A percentile compares a stretch with the other conserved stretches of the same genome.
Evolutionary conservation across 2,113 vertebrate genomes (phyloP).

Genomic region (Lagopus muta): DNA sequence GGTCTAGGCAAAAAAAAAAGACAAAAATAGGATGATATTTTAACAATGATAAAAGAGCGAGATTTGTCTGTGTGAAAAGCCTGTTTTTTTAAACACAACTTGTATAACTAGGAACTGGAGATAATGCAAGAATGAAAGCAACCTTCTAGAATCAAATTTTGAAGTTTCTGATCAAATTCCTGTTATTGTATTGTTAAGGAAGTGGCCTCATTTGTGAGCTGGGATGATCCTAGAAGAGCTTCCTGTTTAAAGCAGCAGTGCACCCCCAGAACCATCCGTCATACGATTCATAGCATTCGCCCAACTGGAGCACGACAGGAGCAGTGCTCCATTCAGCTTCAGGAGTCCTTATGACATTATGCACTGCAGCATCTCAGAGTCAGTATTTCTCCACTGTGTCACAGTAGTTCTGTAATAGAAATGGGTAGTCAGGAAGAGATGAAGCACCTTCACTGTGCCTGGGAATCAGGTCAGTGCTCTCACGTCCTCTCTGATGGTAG

Average conservation of each 20-base stretch:
- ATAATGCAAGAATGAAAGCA: slow-evolving; percentile 1
- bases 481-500: not conserved
- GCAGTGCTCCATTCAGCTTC: not conserved
- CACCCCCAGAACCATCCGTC: slow-evolving; percentile 14
- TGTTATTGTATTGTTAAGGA: slow-evolving; percentile 63
- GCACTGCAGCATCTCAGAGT: not conserved
- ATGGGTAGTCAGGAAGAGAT: not conserved
- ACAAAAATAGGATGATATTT: not conserved
- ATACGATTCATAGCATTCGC: not conserved
- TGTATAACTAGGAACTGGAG: not conserved
- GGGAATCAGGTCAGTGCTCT: not conserved
- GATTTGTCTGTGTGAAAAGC: not conserved
- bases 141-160: not conserved
- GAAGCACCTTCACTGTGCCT: not conserved
- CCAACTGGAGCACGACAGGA: not conserved
- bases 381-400: not conserved
- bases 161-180: slow-evolving; percentile 54
- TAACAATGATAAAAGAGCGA: not conserved
- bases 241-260: slow-evolving; percentile 60
- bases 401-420: not conserved
- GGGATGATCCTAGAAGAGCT: slow-evolving; percentile 28
- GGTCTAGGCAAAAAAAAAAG: not conserved
- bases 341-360: not conserved
- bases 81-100: not conserved
- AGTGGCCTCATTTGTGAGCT: slow-evolving; percentile 18